These are phyloP conservation scores for Silurus asotus DNA, from an alignment of 2,113 vertebrate genomes.

Conservation along the genomic window DNA sequence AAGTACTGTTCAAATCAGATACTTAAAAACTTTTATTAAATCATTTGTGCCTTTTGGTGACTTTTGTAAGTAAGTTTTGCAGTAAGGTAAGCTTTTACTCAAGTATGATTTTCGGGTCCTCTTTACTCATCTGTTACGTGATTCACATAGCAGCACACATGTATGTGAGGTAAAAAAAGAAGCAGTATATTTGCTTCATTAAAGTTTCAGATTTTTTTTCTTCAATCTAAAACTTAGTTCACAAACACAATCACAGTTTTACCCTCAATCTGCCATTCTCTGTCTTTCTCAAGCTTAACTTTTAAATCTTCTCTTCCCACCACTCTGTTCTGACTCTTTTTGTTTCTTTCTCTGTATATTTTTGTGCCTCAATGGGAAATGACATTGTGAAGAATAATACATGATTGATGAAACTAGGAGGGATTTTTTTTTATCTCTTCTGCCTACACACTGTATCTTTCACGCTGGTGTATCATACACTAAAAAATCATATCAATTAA, in stretches of 20 bases:
- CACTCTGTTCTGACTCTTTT: not conserved
- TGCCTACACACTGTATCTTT: no score
- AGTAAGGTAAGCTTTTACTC: no score
- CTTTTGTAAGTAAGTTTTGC: no score
- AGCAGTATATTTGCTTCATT: not conserved
- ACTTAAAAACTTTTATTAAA: no score
- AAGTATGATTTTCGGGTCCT: no score
- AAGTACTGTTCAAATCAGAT: no score
- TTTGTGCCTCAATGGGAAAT: not conserved
- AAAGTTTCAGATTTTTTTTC: not conserved
- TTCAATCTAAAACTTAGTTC: constrained; percentile 8
- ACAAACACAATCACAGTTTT: constrained; percentile 38
- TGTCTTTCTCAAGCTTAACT: not conserved
- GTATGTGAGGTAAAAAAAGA: not conserved
- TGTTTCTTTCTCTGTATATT: not conserved
- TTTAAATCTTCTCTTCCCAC: not conserved
- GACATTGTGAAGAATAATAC: not conserved
- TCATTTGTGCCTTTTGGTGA: no score
- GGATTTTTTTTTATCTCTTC: not conserved
- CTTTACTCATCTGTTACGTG: no score
- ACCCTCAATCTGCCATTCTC: not conserved
- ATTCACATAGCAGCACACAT: not conserved
- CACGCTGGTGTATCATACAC: no score
- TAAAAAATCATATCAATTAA: no score
- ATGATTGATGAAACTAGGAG: not conserved